Evolutionary conservation across 2,797 vertebrate species (phyloP), one percentile per base, ranked within the genome.

Genomic region (Dryobates pubescens): DNA sequence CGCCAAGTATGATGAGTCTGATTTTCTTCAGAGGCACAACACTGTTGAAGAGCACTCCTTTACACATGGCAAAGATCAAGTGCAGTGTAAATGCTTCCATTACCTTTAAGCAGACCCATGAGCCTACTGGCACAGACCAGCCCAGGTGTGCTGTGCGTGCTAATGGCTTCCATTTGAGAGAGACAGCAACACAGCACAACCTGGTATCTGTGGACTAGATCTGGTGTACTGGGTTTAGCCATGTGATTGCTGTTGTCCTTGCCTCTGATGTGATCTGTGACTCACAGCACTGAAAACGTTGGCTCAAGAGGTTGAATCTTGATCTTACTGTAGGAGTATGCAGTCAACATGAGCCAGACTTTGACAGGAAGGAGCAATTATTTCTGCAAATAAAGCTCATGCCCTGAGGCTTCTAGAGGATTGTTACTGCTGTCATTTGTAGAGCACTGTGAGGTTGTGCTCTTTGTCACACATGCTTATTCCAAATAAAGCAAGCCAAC

Each of bases 311-410:
- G 17, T 24, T 54, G 84, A 32, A 72, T 56, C 56, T 75, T 84
- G 68, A 87, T 92, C 43, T 85, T 36, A 13, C 5, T 64, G 43
- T 76, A 85, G 57, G 57, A 59, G 32, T 36, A 57, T 62, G 47
- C 15, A 51, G 45, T 49, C 82, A 65, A 6, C 3, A 10, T 43
- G 13, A 85, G 57, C 34, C 64, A 84, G 68, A 67, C 17, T 87
- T 79, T 65, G 61, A 56, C 27, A 92, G 22, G 30, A 61, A 89
- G 29, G 12, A 81, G 29, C 26, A 91, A 63, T 63, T 82, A 56
- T 32, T 92, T 91, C 73, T 89, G 53, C 59, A 91, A 87, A 54
- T 47, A 63, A 65, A 76, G 59, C 4, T 20, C 59, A 18, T 89
- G 64, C 64, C 41, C 53, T 65, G 34, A 76, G 88, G 75, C 57